phyloP scores from a whole-genome alignment of 1,140 invertebrate genomes.

The Scaptomyza graminum region DNA sequence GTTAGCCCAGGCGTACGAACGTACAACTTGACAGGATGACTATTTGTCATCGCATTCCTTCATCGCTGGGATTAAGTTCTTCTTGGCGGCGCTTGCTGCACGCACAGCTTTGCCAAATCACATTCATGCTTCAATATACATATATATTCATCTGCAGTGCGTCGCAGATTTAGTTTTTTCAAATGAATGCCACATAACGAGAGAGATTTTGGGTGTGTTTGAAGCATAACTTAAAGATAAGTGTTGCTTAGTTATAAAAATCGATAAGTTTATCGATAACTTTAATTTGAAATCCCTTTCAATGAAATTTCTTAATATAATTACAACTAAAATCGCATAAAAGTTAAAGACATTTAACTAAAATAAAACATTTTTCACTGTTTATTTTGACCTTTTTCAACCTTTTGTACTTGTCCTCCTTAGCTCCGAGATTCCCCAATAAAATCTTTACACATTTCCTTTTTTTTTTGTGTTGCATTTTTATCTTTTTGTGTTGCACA shows the following conservation, averaged over 20 bases:
- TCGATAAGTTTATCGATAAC: too few species aligned
- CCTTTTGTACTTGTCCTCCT: not conserved
- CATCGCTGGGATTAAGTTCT: conserved; percentile 70
- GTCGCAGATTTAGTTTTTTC: conserved; percentile 46
- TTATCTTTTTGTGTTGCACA: not conserved
- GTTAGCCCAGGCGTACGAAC: not conserved
- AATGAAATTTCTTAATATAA: too few species aligned
- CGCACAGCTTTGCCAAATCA: conserved; percentile 8
- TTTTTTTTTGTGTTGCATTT: not conserved
- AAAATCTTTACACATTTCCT: not conserved
- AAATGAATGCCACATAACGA: conserved; percentile 11
- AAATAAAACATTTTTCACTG: too few species aligned
- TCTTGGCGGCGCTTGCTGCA: conserved; percentile 12
- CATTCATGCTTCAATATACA: too few species aligned
- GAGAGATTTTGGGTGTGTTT: too few species aligned
- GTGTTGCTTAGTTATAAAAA: too few species aligned
- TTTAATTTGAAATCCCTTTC: too few species aligned
- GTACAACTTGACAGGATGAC: conserved; percentile 54
- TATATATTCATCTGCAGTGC: conserved; percentile 19
- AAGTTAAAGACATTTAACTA: too few species aligned
- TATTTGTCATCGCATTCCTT: conserved; percentile 78
- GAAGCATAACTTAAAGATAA: too few species aligned
- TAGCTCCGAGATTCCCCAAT: not conserved
- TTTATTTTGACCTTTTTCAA: not conserved
- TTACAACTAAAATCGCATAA: too few species aligned